Conservation (phyloP, 2,888 invertebrate species). For the Oscheius sp. region DNA sequence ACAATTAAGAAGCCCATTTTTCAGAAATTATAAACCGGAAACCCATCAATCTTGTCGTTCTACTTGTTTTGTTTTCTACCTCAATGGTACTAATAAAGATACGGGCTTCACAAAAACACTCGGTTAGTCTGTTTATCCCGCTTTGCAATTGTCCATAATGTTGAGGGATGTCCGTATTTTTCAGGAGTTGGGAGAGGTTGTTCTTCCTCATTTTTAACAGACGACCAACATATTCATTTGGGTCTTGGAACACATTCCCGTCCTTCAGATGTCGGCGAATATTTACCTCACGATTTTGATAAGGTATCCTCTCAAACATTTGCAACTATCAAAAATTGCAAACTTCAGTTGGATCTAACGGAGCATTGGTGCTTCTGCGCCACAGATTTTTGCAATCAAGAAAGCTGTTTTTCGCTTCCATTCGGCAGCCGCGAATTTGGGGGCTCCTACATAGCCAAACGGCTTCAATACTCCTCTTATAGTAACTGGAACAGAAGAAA, state of each 20-base stretch:
- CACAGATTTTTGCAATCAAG: constrained; percentile 63
- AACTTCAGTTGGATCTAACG: constrained; percentile 57
- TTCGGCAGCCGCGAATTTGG: constrained; percentile 54
- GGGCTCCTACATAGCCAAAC: constrained; percentile 53
- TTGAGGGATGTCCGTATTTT: too few species aligned
- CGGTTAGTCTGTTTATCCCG: constrained; percentile 44
- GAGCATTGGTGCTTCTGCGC: constrained; percentile 72
- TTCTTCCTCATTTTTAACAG: constrained; percentile 63
- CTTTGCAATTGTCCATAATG: neutral
- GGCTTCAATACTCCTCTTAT: constrained; percentile 53
- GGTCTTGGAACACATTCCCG: constrained; percentile 63
- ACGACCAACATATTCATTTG: constrained; percentile 66
- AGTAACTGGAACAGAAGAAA: constrained; percentile 51
- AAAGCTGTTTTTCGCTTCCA: constrained; percentile 49
- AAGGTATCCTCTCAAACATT: constrained; percentile 46
- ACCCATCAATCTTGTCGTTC: constrained; percentile 57
- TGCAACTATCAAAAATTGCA: constrained; percentile 27
- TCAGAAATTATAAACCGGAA: constrained; percentile 53
- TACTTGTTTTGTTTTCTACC: constrained; percentile 64
- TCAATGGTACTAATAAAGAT: constrained; percentile 66
- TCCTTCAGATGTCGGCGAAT: constrained; percentile 60
- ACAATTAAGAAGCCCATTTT: neutral
- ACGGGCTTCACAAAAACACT: constrained; percentile 60
- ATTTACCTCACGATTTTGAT: constrained; percentile 65
- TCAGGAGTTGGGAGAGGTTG: constrained; percentile 66